These are phyloP conservation scores for Chaetura pelagica DNA, from an alignment of 2,113 vertebrate genomes.

Conservation along the genomic window DNA sequence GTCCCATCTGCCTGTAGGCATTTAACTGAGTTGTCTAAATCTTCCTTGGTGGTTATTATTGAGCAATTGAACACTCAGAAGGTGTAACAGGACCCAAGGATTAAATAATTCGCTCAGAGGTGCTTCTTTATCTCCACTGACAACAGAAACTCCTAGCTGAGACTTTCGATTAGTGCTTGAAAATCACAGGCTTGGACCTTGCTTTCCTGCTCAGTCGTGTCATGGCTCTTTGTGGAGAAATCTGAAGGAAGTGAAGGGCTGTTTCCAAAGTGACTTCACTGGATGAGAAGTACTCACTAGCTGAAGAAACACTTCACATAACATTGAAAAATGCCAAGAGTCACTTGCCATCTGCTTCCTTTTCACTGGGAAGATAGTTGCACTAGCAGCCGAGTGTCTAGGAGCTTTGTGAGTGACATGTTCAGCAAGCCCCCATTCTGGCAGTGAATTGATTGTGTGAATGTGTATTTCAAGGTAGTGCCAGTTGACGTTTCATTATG, in stretches of 20 bases:
- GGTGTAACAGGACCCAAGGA: neutral
- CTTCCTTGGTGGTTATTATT: neutral
- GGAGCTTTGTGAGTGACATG: slow-evolving; percentile 28
- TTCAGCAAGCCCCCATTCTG: slow-evolving; percentile 42
- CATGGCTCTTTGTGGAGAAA: neutral
- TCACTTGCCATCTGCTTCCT: slow-evolving; percentile 48
- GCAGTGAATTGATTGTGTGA: slow-evolving; percentile 6
- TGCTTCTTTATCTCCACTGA: neutral
- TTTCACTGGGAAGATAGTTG: slow-evolving; percentile 3
- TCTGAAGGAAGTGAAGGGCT: neutral
- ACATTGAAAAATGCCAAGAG: slow-evolving; percentile 40
- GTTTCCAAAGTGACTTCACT: slow-evolving; percentile 1
- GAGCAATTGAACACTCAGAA: neutral
- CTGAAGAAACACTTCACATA: slow-evolving; percentile 50
- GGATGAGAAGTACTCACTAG: slow-evolving; percentile 9
- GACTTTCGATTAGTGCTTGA: neutral
- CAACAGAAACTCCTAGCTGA: neutral
- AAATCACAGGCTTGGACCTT: neutral
- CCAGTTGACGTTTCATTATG: slow-evolving; percentile 40
- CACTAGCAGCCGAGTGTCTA: slow-evolving; percentile 31
- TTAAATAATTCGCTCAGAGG: neutral
- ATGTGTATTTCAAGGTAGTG: slow-evolving; percentile 41
- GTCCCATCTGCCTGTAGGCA: neutral
- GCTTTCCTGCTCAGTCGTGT: neutral
- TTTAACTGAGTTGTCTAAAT: neutral